Evolutionary conservation across 2,888 invertebrate species (phyloP), one percentile per base, ranked within the genome.

Genomic region (Caenorhabditis afra): DNA sequence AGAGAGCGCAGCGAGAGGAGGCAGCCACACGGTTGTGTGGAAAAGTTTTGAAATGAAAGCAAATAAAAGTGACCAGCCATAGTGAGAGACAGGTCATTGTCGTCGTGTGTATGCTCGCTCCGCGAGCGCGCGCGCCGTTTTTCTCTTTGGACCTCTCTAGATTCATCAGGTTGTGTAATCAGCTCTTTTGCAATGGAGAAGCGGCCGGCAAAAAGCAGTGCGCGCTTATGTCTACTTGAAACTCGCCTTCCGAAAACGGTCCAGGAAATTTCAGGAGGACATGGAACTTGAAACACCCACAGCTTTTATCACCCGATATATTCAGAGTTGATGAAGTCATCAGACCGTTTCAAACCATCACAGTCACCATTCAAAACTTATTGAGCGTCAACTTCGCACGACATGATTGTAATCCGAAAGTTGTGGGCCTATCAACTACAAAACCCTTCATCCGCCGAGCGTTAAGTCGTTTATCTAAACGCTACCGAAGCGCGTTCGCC

Each of bases 31-130:
- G 14, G 18, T 41, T 39, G 39, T 12, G 45, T 29, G 29, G 29
- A 29, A 29, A 76, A 76, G 65, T 78, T 70, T 70, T 61, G 71
- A 71, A 78, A 78, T 71, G 78, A 61, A 59, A 71, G 71, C 78
- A 78, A 71, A 78, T 45, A 76, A 52, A 64, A 68, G 49, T 68
- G 76, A 68, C 68, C 68, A 61, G 14, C 41, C 49, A 64, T 35
- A 59, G 57, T 39, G 58, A 44, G 50, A 53, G 73, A 73, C 73
- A 73, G 73, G 73, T 65, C 73, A 73, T 73, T 71, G 70, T 71
- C 49, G 71, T 62, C 55, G 53, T 55, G 62, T 62, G 68, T 68
- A 52, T 71, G 62, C 57, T 49, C 47, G 57, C 45, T 41, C 35
- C 37, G 37, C 52, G 3, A 3, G 45, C 29, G 57, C 57, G 57